Conservation (phyloP, 2,888 invertebrate genomes). For the Strigamia maritima region DNA sequence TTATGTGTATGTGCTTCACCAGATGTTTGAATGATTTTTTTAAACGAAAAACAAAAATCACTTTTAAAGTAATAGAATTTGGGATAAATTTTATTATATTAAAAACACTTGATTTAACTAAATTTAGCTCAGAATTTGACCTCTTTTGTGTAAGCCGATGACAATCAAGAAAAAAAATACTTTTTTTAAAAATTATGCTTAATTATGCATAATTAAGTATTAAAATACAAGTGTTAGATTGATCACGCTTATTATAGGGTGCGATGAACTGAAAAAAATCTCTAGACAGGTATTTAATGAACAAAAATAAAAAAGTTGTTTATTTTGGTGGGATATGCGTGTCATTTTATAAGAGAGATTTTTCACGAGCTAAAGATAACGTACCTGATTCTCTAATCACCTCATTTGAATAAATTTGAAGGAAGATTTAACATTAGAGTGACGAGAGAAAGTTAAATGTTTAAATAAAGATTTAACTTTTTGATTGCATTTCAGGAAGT, state of each 20-base stretch:
- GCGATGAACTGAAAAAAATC: no score
- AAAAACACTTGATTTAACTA: background rate
- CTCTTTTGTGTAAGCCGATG: background rate
- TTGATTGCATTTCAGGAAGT: conserved; percentile 11
- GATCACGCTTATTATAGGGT: no score
- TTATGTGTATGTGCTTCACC: no score
- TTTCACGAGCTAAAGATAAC: conserved; percentile 18
- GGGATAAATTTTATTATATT: background rate
- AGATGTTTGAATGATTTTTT: no score
- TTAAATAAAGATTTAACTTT: conserved; percentile 11
- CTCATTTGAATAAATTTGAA: conserved; percentile 25
- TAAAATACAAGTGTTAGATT: no score
- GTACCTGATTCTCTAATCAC: conserved; percentile 18
- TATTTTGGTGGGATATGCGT: background rate
- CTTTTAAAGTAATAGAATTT: background rate
- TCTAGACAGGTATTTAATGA: no score
- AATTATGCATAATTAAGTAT: no score
- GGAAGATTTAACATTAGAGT: conserved; percentile 8
- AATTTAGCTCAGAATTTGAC: background rate
- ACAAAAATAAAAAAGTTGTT: background rate
- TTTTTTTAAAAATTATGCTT: no score
- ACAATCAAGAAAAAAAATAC: no score
- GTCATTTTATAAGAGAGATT: background rate
- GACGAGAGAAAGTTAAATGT: background rate
- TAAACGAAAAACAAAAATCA: no score